Evolutionary conservation across 2,797 vertebrate genomes (phyloP).

Genomic region (Meda fulgida): DNA sequence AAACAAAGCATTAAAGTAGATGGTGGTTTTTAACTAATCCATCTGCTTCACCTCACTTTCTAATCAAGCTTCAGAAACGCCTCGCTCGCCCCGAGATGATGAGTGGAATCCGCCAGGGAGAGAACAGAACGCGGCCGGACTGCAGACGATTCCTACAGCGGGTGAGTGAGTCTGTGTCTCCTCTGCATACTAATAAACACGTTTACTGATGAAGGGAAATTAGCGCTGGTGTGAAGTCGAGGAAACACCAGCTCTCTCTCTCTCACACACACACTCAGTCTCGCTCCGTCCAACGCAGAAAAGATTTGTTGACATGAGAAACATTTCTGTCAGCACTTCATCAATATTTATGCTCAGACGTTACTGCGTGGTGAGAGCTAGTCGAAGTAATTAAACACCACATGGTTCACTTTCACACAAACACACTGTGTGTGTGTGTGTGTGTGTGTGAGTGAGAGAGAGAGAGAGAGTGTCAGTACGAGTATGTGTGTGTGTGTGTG

Average conservation of each 20-base stretch:
- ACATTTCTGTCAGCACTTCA: constrained; percentile 74
- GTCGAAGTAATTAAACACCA: constrained; percentile 72
- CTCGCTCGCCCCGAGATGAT: constrained; percentile 9
- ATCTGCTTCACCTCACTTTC: neutral
- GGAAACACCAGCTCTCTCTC: neutral
- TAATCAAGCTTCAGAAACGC: constrained; percentile 7
- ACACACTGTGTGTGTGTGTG: constrained; percentile 19
- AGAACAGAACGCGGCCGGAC: neutral
- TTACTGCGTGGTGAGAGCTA: constrained; percentile 64
- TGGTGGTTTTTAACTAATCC: neutral
- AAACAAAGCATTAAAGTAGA: neutral
- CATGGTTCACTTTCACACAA: constrained; percentile 57
- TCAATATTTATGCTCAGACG: constrained; percentile 75
- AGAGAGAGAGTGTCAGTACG: constrained; percentile 46
- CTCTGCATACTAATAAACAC: constrained; percentile 32
- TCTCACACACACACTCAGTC: neutral
- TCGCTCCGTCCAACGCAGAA: neutral
- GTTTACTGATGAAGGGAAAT: constrained; percentile 4
- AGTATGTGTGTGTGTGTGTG: neutral
- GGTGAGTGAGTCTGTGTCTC: neutral
- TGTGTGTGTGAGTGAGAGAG: neutral
- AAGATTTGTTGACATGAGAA: constrained; percentile 70
- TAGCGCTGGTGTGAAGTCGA: constrained; percentile 6
- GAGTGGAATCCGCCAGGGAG: neutral
- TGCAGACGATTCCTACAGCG: constrained; percentile 23